phyloP scores from a whole-genome alignment of 2,888 invertebrate genomes.

The Teleogryllus oceanicus region DNA sequence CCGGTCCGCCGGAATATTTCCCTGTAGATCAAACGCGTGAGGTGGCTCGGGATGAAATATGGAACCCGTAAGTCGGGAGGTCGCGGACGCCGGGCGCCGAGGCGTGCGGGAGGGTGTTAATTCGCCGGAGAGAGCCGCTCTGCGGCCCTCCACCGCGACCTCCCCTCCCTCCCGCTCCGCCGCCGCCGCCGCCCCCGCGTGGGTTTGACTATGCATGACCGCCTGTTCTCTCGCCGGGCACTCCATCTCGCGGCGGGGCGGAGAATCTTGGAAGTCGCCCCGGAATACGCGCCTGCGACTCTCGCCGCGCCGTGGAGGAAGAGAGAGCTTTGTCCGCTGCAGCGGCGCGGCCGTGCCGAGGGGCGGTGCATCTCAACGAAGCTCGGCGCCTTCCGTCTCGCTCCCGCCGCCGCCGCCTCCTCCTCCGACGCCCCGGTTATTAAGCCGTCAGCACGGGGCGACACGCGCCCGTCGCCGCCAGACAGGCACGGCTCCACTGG shows the following conservation, averaged over 20 bases:
- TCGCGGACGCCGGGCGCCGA: neutral
- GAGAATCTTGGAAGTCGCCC: too few relatives aligned
- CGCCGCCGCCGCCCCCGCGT: neutral
- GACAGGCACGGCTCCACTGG: neutral
- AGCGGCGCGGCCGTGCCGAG: neutral
- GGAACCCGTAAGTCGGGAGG: slow-evolving; percentile 5
- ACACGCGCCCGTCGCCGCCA: slow-evolving; percentile 1
- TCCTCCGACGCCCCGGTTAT: neutral
- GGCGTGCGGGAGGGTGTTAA: neutral
- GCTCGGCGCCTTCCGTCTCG: neutral
- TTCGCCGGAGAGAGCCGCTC: neutral
- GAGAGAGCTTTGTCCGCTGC: too few relatives aligned
- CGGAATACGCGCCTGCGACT: too few relatives aligned
- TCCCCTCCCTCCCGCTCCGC: neutral
- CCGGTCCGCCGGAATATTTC: neutral
- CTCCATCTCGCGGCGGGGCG: too few relatives aligned
- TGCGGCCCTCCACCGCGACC: neutral
- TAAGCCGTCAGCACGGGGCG: neutral
- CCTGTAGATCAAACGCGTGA: slow-evolving; percentile 9
- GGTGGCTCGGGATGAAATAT: slow-evolving; percentile 6
- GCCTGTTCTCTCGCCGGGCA: too few relatives aligned
- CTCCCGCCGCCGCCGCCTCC: neutral
- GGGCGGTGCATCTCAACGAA: neutral
- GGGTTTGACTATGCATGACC: too few relatives aligned
- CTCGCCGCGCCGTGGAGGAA: too few relatives aligned